Base-by-base conservation (phyloP, 2,888 invertebrate genomes). In the Yponomeuta plumbellus region DNA sequence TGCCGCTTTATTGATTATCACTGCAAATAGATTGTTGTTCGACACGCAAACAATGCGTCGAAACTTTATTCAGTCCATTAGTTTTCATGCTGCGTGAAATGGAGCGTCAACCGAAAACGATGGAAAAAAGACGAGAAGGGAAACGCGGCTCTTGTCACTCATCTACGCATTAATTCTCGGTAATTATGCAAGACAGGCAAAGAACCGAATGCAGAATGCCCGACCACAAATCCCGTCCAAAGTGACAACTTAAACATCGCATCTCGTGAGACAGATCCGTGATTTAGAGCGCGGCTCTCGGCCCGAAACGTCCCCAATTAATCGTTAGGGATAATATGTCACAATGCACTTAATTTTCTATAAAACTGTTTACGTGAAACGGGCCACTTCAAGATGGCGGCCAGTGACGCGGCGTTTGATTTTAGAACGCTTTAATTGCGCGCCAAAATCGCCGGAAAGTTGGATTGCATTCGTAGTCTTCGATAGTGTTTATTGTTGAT, bases 111-210 rank as follows among this genome's bases (percentile, higher is more conserved):
- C 20, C 44, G n/a, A 21, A 63, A 63, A 59, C 22, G 59, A 23
- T 13, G 59, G 22, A 13, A 62, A 63, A 63, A 63, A 21, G 63
- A 23, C 11, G 59, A 23, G 21, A 44, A 64, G 39, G 44, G 21
- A 23, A 20, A 23, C 11, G 21, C 11, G 26, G 57, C 52, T 59
- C 83, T 80, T 84, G 80, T 86, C 88, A 82, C 82, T 85, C 86
- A 86, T 84, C 80, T 74, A 73, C 80, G 77, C 86, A 88, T 89
- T 90, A 90, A 90, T 89, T 85, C 85, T 81, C 78, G 84, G 88
- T 90, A 90, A 90, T 91, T 89, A 89, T 85, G 85, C 86, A 87
- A 86, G 86, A 84, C 84, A 83, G 76, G 82, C 83, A 86, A 87
- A 84, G 84, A 86, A 87, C 66, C 63, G 87, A 52, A 87, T 86